Base-by-base conservation (phyloP, 2,888 invertebrate species). In the Synanthedon tipuliformis region DNA sequence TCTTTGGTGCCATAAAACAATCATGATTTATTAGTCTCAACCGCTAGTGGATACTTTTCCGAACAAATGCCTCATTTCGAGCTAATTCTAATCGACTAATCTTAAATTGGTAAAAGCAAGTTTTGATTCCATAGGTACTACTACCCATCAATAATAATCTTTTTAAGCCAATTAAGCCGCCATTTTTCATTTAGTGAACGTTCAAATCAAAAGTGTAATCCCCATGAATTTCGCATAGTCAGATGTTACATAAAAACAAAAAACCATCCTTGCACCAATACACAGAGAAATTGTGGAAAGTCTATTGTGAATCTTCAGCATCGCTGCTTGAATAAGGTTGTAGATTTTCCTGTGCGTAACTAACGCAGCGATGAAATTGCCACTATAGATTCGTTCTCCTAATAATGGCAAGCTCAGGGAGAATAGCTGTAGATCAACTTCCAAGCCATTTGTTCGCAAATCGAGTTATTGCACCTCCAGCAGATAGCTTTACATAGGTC, bases 381-480 rank as follows among this genome's bases (percentile, higher is more conserved):
- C 62, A 61, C 59, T 62, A 62, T 66, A 74, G 73, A 71, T 78
- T 75, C 62, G 63, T 71, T 66, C 68, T 63, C 67, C 73, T 69
- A 71, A 73, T 66, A 66, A 64, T 61, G 58, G 27, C 12, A 64
- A 63, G 58, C 55, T 60, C 61, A 59, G 61, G 61, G 68, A 65
- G 64, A 63, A 64, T 64, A 63, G 70, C 72, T 66, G 75, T 82
- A 82, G 81, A 81, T 83, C 81, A 82, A 80, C 79, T 86, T 85
- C 82, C 83, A 63, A 74, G 73, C 80, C 83, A 83, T 83, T 86
- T 82, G 81, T 79, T 81, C 80, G 71, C 75, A 81, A 84, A 85
- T 85, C 83, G 76, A 79, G 82, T 84, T 84, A 84, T 83, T 81
- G 84, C 84, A 81, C 80, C 78, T 78, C 78, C 62, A 75, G 72